Evolutionary conservation across 2,888 invertebrate genomes (phyloP), one percentile per base, ranked within the genome.

Genomic region (Ophion ventricosus): DNA sequence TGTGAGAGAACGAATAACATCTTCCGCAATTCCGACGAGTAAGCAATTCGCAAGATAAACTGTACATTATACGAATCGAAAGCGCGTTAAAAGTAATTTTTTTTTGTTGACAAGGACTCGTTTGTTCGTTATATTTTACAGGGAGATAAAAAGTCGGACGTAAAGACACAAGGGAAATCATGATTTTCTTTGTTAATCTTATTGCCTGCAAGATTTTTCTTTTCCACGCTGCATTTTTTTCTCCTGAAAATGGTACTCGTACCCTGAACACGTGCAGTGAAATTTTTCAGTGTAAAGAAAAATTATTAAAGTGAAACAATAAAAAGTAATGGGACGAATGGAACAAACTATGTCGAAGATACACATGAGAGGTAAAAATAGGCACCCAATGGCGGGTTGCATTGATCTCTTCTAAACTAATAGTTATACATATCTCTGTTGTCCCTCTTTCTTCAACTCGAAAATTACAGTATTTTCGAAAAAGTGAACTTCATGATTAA

Each of bases 321-420:
- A 63, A 35, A 40, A 75, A 74, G 29, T 1, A 26, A 75, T 26
- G 8, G 59, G 56, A 69, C 14, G 20, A 49, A 82, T 25, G 26
- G 72, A 72, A 66, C 57, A 25, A 67, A 78, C 35, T 57, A 84
- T 74, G 59, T 67, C 64, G 75, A 82, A 29, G 54, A 81, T 70
- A 82, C 75, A 59, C 61, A 14, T 43, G 80, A 73, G 49, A 40
- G 76, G 59, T 78, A 82, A 76, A 84, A 84, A 82, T 82, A 84
- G 82, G 72, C 82, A 84, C 67, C 84, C 76, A 80, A 57, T 66
- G 76, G 79, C 61, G 82, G 78, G 84, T 75, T 72, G 26, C 75
- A 82, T 73, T 82, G 59, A 20, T 82, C 80, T 49, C 43, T 29
- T 80, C 72, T 69, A 82, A 35, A 14, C 64, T 84, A 78, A n/a